Evolutionary conservation across 2,888 invertebrate species (phyloP).

Genomic region (Acanthacorydalis orientalis): DNA sequence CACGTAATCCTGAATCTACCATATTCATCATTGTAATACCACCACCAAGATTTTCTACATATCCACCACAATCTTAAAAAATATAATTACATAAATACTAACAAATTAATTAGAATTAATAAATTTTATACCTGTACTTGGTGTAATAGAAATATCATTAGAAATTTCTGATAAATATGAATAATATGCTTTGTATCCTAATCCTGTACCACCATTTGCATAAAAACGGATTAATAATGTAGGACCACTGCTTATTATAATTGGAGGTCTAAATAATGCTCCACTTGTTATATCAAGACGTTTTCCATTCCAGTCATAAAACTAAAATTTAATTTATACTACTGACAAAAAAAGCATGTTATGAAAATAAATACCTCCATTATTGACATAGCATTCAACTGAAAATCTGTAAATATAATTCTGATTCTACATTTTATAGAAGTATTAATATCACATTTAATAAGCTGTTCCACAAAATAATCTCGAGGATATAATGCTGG

Average conservation of each 20-base stretch:
- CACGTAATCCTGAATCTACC: constrained; percentile 36
- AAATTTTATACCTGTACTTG: constrained; percentile 20
- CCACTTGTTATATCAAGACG: constrained; percentile 47
- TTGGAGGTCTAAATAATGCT: constrained; percentile 47
- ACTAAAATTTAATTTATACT: constrained; percentile 22
- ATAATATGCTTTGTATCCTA: constrained; percentile 47
- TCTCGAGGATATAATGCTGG: constrained; percentile 49
- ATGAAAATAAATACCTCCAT: constrained; percentile 33
- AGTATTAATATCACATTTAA: constrained; percentile 32
- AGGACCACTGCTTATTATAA: constrained; percentile 44
- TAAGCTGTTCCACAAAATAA: constrained; percentile 43
- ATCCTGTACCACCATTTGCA: constrained; percentile 48
- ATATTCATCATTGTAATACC: constrained; percentile 63
- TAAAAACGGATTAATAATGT: constrained; percentile 45
- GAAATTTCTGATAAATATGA: constrained; percentile 23
- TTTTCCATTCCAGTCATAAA: constrained; percentile 50
- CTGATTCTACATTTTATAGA: constrained; percentile 38
- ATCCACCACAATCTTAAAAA: constrained; percentile 46
- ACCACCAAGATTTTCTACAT: constrained; percentile 51
- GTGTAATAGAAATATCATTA: constrained; percentile 21
- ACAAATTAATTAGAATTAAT: constrained; percentile 1
- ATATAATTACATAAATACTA: background rate
- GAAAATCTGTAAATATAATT: constrained; percentile 50
- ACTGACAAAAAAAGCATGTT: background rate
- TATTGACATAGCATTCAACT: constrained; percentile 43